A percentile compares a stretch with the other conserved stretches of the same genome.
Evolutionary conservation across 2,113 vertebrate genomes (phyloP).

Genomic region (Dipodomys merriami): DNA sequence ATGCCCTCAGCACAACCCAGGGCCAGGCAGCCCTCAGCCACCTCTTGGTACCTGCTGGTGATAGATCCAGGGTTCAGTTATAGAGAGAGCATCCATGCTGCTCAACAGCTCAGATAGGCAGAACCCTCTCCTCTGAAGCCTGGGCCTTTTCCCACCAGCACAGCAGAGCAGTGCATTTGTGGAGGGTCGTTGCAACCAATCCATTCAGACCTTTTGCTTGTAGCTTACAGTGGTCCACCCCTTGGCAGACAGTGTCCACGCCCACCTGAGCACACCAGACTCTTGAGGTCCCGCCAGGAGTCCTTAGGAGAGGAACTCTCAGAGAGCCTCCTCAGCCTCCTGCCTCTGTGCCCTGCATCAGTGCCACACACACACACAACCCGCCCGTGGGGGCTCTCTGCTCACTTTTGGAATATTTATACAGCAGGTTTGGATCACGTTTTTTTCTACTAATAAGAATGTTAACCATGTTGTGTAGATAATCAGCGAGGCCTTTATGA

Average conservation of each 20-base stretch:
- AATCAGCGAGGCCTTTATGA: conserved; percentile 70
- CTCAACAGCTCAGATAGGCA: neutral
- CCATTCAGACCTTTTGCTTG: neutral
- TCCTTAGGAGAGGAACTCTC: neutral
- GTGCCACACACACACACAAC: neutral
- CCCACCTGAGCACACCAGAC: neutral
- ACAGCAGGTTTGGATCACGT: conserved; percentile 46
- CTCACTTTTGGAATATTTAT: conserved; percentile 63
- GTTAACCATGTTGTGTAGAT: conserved; percentile 67
- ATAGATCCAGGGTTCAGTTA: too few species aligned
- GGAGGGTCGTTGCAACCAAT: neutral
- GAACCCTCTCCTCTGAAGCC: too few species aligned
- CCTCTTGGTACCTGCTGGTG: too few species aligned
- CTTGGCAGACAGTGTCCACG: neutral
- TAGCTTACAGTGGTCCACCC: neutral
- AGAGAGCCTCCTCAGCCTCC: neutral
- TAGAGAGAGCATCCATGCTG: too few species aligned
- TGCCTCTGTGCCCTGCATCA: neutral
- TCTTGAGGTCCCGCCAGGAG: neutral
- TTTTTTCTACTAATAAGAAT: conserved; percentile 76
- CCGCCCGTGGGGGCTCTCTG: neutral
- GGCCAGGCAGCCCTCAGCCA: neutral
- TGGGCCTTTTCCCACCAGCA: too few species aligned
- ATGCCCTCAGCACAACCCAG: neutral
- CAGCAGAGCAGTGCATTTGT: too few species aligned